These are phyloP conservation scores for Mythimna ferrago DNA, from an alignment of 2,888 invertebrate genomes.

Conservation along the genomic window DNA sequence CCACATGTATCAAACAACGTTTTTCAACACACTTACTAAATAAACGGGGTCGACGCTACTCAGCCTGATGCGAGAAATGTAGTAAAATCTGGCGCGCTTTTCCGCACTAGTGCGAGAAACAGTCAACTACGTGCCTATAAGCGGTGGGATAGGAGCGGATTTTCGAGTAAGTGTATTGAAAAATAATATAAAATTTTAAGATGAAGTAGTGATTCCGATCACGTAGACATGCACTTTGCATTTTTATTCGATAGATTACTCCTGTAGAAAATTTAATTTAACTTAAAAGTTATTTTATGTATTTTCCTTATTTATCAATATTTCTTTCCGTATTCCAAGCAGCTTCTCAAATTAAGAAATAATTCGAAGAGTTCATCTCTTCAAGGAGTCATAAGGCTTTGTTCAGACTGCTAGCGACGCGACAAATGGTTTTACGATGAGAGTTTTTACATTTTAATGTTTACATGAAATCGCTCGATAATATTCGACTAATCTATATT, in stretches of 20 bases:
- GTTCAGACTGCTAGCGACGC: neutral
- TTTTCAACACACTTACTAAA: too few species aligned
- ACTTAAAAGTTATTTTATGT: constrained; percentile 10
- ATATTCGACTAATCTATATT: too few species aligned
- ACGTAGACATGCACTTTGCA: neutral
- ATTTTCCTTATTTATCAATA: constrained; percentile 21
- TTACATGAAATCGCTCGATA: too few species aligned
- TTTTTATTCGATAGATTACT: constrained; percentile 3
- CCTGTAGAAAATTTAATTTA: neutral
- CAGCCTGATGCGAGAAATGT: too few species aligned
- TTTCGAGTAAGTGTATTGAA: too few species aligned
- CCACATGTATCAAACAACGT: too few species aligned
- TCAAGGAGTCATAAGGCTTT: neutral
- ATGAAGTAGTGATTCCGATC: neutral
- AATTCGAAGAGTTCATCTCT: constrained; percentile 23
- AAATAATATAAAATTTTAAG: neutral
- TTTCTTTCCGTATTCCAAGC: constrained; percentile 24
- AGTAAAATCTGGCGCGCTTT: too few species aligned
- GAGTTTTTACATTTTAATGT: neutral
- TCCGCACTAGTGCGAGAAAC: too few species aligned
- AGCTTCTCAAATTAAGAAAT: constrained; percentile 20
- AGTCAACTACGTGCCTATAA: too few species aligned
- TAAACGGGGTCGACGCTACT: too few species aligned
- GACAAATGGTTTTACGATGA: neutral
- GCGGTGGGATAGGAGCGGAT: too few species aligned